Evolutionary conservation across 2,888 invertebrate species (phyloP).

Genomic region (Danaus chrysippus): DNA sequence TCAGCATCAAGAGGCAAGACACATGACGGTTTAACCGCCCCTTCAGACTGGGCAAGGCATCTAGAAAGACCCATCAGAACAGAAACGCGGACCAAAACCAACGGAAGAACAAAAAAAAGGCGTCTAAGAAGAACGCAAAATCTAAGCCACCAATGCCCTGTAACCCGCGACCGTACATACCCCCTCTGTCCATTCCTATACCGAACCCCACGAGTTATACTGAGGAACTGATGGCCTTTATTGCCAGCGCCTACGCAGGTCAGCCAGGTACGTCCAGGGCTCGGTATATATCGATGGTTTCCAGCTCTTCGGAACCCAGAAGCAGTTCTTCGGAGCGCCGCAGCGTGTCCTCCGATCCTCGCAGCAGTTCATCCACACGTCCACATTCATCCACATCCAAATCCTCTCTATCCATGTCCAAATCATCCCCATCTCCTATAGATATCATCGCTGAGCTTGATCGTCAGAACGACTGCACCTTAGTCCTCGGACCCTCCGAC

Average conservation of each 20-base stretch:
- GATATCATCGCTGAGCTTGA: constrained; percentile 1
- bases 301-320: not conserved
- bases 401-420: not conserved
- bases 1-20: constrained; percentile 42
- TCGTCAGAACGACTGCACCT: not conserved
- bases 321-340: not conserved
- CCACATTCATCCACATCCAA: not conserved
- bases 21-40: constrained; percentile 39
- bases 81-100: too few species aligned
- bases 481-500: not conserved
- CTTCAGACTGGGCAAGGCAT: too few species aligned
- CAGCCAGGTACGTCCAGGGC: not conserved
- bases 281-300: not conserved
- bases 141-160: too few species aligned
- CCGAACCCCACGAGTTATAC: too few species aligned
- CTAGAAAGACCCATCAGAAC: too few species aligned
- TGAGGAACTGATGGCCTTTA: too few species aligned
- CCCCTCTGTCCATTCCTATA: too few species aligned
- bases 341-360: not conserved
- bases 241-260: too few species aligned
- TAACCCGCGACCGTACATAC: too few species aligned
- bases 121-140: too few species aligned
- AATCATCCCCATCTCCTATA: not conserved
- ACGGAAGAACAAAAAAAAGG: too few species aligned
- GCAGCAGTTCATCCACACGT: not conserved